These are phyloP conservation scores for Smithornis capensis DNA, from an alignment of 2,113 vertebrate species.

Conservation along the genomic window DNA sequence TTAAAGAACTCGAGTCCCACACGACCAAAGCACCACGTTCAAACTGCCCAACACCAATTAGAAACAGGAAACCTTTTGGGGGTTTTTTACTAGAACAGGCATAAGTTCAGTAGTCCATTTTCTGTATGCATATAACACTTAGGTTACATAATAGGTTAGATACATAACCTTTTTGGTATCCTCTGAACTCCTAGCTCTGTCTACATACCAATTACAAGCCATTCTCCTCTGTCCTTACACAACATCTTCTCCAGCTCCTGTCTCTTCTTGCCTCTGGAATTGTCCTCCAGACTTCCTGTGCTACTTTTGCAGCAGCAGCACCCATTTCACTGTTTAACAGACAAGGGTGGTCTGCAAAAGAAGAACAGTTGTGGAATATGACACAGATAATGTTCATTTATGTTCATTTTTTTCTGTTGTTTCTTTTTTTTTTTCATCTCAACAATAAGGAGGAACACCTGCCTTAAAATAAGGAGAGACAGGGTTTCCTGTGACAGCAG, in stretches of 20 bases:
- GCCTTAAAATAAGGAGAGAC: not conserved
- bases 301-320: not conserved
- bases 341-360: not conserved
- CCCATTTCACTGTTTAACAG: not conserved
- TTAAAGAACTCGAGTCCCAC: not conserved
- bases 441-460: not conserved
- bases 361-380: not conserved
- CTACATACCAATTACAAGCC: not conserved
- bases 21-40: not conserved
- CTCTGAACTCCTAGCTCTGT: not conserved
- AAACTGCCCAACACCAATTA: not conserved
- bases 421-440: not conserved
- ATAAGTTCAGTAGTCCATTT: not conserved
- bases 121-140: not conserved
- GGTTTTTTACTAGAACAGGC: not conserved
- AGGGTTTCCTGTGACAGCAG: not conserved
- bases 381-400: not conserved
- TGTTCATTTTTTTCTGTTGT: too few relatives aligned
- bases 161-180: not conserved
- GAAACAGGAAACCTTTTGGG: not conserved
- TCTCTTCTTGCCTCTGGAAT: not conserved
- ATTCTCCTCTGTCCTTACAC: not conserved
- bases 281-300: not conserved
- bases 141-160: not conserved
- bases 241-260: not conserved